A percentile compares a stretch with the other conserved stretches of the same genome.
Conservation (phyloP, 1,140 invertebrate species). For the Dendroctonus ponderosae region DNA sequence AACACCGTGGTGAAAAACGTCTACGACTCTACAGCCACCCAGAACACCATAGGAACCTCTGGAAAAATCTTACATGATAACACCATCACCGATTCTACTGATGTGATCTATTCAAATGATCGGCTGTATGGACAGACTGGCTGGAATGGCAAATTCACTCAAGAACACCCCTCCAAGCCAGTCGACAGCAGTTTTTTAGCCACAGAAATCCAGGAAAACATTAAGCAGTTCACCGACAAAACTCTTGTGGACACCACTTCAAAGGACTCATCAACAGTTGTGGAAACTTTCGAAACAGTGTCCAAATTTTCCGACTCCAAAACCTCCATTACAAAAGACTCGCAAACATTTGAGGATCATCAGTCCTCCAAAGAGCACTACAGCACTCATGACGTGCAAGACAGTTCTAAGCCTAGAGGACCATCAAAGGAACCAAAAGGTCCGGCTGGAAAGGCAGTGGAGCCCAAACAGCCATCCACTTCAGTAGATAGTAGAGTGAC, state of each 20-base stretch:
- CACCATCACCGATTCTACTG: conserved; percentile 39
- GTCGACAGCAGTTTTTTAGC: conserved; percentile 29
- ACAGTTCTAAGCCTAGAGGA: conserved; percentile 33
- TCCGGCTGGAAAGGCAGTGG: not conserved
- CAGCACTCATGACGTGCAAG: conserved; percentile 34
- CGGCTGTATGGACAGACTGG: conserved; percentile 43
- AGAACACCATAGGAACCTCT: conserved; percentile 45
- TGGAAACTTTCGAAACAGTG: conserved; percentile 37
- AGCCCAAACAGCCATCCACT: conserved; percentile 8
- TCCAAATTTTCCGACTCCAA: conserved; percentile 37
- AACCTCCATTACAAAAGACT: conserved; percentile 42
- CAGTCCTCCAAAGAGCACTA: conserved; percentile 37
- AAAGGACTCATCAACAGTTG: conserved; percentile 34
- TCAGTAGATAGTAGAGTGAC: conserved; percentile 1
- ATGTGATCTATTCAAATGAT: conserved; percentile 47
- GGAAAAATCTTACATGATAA: conserved; percentile 43
- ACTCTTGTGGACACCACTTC: conserved; percentile 7
- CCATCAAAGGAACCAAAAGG: conserved; percentile 10
- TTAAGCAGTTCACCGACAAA: conserved; percentile 28
- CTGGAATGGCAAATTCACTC: conserved; percentile 45
- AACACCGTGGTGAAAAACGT: conserved; percentile 41
- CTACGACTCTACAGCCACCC: conserved; percentile 44
- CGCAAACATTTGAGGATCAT: conserved; percentile 40
- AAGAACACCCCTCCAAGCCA: conserved; percentile 19
- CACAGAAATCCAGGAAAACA: conserved; percentile 38